Base-by-base conservation (phyloP, 2,888 invertebrate genomes). In the Lepidochrysops patricia region DNA sequence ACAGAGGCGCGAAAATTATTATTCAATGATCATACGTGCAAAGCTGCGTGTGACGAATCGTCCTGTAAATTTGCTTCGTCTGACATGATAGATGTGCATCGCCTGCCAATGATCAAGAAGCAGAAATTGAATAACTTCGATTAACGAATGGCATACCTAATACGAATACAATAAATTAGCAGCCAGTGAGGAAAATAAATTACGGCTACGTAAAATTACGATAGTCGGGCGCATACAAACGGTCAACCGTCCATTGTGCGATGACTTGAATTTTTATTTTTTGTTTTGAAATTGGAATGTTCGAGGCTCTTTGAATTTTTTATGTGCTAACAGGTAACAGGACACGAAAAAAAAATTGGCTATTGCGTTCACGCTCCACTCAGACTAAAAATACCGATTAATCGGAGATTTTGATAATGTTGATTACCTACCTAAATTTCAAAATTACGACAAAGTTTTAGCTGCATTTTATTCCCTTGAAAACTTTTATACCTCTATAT, bases 31-130 rank as follows among this genome's bases (percentile, higher is more conserved):
- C 19, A 54, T 54, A 54, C 32, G 27, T 54, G 29, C 12, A 13
- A 54, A 32, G 29, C 13, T 19, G 32, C 54, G 54, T 54, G 54
- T 54, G 54, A 54, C 15, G 54, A 54, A 54, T 54, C 29, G 32
- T 54, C 54, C 54, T 32, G 29, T 32, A 54, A 54, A 54, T 54
- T 54, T 50, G 50, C 57, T 35, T 9, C 35, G 49, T 15, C 32
- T 60, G 59, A 59, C 59, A 52, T 59, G 54, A 54, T 54, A 15
- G 54, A 54, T 54, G 32, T 29, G 54, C 29, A 54, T 13, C 4
- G 54, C 29, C 29, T 54, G 19, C 29, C 19, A 54, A 54, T 29
- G 27, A 54, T 54, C 5, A 23, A 23, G 32, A 32, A 7, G 19
- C n/a, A 50, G 32, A 54, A 54, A 32, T 43, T 54, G 54, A 54